phyloP scores from a whole-genome alignment of 2,888 invertebrate genomes.

The Cheilosia scutellata region DNA sequence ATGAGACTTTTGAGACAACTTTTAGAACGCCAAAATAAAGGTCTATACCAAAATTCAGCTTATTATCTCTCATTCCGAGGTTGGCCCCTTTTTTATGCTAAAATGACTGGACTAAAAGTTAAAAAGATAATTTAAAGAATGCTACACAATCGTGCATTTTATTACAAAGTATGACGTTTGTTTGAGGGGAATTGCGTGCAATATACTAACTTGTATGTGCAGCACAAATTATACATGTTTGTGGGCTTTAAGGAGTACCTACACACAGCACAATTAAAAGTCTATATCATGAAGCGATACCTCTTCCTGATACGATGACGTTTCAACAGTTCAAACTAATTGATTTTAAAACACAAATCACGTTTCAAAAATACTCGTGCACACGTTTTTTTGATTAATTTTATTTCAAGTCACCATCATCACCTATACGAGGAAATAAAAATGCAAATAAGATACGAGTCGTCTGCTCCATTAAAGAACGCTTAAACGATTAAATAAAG shows the following conservation, averaged over 20 bases:
- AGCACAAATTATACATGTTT: no score
- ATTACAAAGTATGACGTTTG: no score
- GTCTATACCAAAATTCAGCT: no score
- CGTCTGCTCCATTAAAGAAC: slow-evolving; percentile 20
- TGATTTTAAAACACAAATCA: slow-evolving; percentile 5
- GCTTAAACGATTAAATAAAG: not conserved
- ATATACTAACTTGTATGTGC: no score
- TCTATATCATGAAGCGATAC: not conserved
- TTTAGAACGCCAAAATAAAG: no score
- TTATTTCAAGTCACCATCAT: not conserved
- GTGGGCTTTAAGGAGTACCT: not conserved
- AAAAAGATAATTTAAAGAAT: no score
- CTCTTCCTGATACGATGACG: slow-evolving; percentile 24
- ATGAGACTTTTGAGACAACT: no score
- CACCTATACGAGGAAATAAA: slow-evolving; percentile 34
- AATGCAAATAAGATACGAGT: slow-evolving; percentile 2
- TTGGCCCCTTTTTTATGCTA: no score
- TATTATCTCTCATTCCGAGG: no score
- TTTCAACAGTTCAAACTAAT: not conserved
- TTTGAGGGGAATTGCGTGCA: no score
- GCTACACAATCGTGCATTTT: no score
- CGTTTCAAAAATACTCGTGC: slow-evolving; percentile 11
- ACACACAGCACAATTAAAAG: not conserved
- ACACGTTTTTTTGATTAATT: not conserved
- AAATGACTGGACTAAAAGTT: no score